Percentiles rank a stretch among this genome's conserved stretches.
Conservation (phyloP, 2,888 invertebrate genomes). For the Coremacera marginata region DNA sequence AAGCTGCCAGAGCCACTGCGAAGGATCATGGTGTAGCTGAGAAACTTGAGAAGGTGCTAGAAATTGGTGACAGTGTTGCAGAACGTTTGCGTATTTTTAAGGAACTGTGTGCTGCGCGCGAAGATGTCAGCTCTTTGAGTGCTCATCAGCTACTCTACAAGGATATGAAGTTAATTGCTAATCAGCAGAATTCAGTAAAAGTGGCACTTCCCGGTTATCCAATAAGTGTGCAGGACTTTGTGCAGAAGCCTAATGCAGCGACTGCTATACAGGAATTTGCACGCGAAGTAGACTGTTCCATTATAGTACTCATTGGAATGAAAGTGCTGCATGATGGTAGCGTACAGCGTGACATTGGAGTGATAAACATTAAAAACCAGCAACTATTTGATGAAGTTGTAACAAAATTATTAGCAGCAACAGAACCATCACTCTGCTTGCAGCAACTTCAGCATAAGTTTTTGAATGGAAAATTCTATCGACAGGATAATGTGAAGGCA, state of each 20-base stretch:
- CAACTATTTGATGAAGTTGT: constrained; percentile 57
- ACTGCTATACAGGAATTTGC: constrained; percentile 72
- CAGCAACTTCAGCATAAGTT: constrained; percentile 65
- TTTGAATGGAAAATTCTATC: constrained; percentile 71
- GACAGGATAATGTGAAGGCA: constrained; percentile 73
- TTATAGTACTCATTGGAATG: constrained; percentile 76
- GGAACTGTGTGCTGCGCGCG: constrained; percentile 74
- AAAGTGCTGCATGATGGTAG: constrained; percentile 66
- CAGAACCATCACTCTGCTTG: constrained; percentile 61
- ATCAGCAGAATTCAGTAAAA: constrained; percentile 70
- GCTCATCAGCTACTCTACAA: constrained; percentile 79
- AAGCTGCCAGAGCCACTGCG: constrained; percentile 77
- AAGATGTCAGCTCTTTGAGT: constrained; percentile 76
- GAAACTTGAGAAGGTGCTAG: constrained; percentile 73
- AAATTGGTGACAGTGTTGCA: constrained; percentile 61
- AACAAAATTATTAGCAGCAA: constrained; percentile 46
- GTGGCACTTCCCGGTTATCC: constrained; percentile 72
- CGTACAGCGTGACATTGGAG: constrained; percentile 75
- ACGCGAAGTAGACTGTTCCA: constrained; percentile 63
- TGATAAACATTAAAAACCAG: constrained; percentile 67
- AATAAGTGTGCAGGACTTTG: constrained; percentile 59
- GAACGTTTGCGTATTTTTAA: constrained; percentile 70
- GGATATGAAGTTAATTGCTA: constrained; percentile 79
- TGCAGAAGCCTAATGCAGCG: constrained; percentile 64
- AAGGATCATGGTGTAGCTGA: constrained; percentile 75